Percentiles rank a stretch among this genome's conserved stretches.
Evolutionary conservation across 2,888 invertebrate genomes (phyloP).

Genomic region (Xylocampa areola): DNA sequence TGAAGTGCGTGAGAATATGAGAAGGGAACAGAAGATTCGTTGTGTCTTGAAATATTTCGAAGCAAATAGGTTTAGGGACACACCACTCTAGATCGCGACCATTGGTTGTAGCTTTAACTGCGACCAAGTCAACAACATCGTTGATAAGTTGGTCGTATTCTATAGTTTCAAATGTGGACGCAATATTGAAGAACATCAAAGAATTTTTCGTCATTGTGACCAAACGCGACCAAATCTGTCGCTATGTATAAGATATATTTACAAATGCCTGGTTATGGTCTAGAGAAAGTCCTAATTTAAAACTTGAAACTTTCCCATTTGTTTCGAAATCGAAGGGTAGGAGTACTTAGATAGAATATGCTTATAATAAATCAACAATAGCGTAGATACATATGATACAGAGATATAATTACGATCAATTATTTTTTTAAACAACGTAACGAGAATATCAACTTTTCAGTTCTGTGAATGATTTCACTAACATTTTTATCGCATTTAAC

Average conservation of each 20-base stretch:
- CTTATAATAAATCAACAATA: constrained; percentile 87
- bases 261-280: constrained; percentile 37
- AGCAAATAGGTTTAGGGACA: constrained; percentile 52
- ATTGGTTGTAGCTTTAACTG: constrained; percentile 4
- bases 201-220: constrained; percentile 7
- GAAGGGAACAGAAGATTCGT: constrained; percentile 77
- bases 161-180: constrained; percentile 30
- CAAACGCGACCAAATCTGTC: constrained; percentile 25
- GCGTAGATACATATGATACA: constrained; percentile 85
- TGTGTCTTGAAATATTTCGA: constrained; percentile 76
- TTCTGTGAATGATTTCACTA: constrained; percentile 89
- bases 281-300: constrained; percentile 50
- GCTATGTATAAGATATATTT: constrained; percentile 39
- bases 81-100: constrained; percentile 28
- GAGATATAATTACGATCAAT: constrained; percentile 81
- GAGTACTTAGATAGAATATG: constrained; percentile 73
- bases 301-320: constrained; percentile 51
- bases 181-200: constrained; percentile 29
- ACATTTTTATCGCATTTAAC: constrained; percentile 77
- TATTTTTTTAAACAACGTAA: constrained; percentile 85
- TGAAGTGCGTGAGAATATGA: constrained; percentile 71
- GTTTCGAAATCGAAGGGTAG: constrained; percentile 59
- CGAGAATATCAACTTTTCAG: constrained; percentile 89
- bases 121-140: constrained; percentile 23
- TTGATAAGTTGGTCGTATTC: constrained; percentile 18